phyloP scores from a whole-genome alignment of 1,140 invertebrate genomes.

The Pseudomyrmex flavicornis region DNA sequence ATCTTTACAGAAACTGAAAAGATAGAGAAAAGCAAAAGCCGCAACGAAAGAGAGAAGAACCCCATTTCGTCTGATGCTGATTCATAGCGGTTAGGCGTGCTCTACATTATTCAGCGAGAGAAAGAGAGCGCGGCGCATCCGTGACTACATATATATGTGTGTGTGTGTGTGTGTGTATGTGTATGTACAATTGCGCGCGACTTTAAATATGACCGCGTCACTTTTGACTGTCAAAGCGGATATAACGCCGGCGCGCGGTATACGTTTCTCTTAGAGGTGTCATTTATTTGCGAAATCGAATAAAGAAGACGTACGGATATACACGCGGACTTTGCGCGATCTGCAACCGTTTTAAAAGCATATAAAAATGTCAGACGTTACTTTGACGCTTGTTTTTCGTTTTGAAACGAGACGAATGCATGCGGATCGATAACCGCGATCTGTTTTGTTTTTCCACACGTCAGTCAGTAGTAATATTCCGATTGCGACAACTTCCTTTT shows the following conservation, averaged over 20 bases:
- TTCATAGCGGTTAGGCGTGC: conserved; percentile 75
- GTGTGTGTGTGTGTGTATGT: too few relatives aligned
- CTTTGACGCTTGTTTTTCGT: too few relatives aligned
- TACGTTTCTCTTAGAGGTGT: not conserved
- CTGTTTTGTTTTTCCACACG: not conserved
- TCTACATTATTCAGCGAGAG: conserved; percentile 73
- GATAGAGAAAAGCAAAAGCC: conserved; percentile 54
- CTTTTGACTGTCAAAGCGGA: conserved; percentile 67
- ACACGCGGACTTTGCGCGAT: too few relatives aligned
- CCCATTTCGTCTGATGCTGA: conserved; percentile 72
- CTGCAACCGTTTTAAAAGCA: too few relatives aligned
- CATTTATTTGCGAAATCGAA: conserved; percentile 39
- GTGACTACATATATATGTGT: conserved; percentile 19
- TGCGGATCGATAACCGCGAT: not conserved
- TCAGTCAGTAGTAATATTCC: not conserved
- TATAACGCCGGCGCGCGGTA: conserved; percentile 38
- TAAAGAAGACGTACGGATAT: not conserved
- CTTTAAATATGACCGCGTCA: conserved; percentile 66
- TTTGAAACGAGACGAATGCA: too few relatives aligned
- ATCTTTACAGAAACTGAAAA: conserved; percentile 38
- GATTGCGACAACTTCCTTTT: conserved; percentile 1
- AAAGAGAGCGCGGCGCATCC: not conserved
- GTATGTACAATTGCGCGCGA: not conserved
- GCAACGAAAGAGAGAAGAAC: conserved; percentile 19
- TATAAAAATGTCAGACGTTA: too few relatives aligned